phyloP scores from a whole-genome alignment of 2,113 vertebrate species.

The Misgurnus mizolepis region DNA sequence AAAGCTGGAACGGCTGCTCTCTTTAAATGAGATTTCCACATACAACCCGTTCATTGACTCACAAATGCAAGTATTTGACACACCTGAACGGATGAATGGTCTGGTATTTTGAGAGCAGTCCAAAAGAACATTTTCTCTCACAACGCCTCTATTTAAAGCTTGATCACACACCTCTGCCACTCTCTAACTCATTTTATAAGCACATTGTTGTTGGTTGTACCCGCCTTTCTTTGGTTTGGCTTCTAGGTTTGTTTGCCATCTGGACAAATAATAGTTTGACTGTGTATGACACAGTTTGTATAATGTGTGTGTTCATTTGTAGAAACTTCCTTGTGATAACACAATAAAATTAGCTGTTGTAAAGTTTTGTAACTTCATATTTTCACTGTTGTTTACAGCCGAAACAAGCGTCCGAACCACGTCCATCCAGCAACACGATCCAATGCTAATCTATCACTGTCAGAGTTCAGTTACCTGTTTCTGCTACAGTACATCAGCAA shows the following conservation, averaged over 20 bases:
- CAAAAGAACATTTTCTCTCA: slow-evolving; percentile 16
- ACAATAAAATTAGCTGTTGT: no score
- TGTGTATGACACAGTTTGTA: neutral
- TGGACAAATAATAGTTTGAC: neutral
- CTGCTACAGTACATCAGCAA: neutral
- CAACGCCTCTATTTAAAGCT: slow-evolving; percentile 21
- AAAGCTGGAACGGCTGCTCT: neutral
- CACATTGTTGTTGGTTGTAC: slow-evolving; percentile 7
- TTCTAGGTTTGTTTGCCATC: neutral
- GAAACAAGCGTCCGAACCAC: neutral
- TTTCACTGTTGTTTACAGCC: neutral
- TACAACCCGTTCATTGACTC: neutral
- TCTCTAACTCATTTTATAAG: neutral
- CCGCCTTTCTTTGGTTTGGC: slow-evolving; percentile 31
- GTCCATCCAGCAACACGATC: neutral
- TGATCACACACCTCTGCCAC: neutral
- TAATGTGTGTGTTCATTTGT: neutral
- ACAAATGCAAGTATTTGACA: neutral
- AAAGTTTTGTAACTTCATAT: neutral
- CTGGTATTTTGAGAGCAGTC: slow-evolving; percentile 36
- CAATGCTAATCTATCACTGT: neutral
- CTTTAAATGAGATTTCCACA: slow-evolving; percentile 6
- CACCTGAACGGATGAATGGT: slow-evolving; percentile 29
- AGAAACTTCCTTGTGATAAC: neutral
- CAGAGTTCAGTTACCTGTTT: slow-evolving; percentile 11